Conservation (phyloP, 1,140 invertebrate genomes). For the Anadara kagoshimensis region DNA sequence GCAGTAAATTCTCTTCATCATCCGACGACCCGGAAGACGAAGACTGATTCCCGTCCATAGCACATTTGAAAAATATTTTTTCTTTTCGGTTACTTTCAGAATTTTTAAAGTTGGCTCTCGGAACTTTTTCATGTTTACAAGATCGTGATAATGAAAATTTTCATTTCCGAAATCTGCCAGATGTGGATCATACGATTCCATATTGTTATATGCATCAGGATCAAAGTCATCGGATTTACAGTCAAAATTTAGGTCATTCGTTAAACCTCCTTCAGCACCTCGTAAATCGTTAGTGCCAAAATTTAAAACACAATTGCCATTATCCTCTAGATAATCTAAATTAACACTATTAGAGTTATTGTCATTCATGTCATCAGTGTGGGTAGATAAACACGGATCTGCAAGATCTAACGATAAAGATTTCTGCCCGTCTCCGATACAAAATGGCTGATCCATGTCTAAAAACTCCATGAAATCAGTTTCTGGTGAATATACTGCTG, state of each 20-base stretch:
- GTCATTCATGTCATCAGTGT: too few species aligned
- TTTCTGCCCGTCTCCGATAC: conserved; percentile 16
- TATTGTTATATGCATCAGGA: conserved; percentile 35
- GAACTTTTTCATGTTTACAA: conserved; percentile 34
- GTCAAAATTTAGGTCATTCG: conserved; percentile 40
- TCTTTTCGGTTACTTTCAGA: conserved; percentile 60
- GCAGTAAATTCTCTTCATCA: conserved; percentile 42
- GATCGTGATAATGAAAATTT: conserved; percentile 29
- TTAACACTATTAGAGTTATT: too few species aligned
- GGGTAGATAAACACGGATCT: too few species aligned
- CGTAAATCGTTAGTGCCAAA: conserved; percentile 13
- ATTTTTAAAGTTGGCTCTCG: conserved; percentile 59
- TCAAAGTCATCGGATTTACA: conserved; percentile 24
- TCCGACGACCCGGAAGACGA: conserved; percentile 37
- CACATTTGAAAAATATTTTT: conserved; percentile 60
- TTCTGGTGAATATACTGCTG: conserved; percentile 37
- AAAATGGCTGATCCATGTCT: conserved; percentile 33
- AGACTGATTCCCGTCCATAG: conserved; percentile 38
- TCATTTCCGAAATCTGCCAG: conserved; percentile 24
- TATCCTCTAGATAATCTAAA: conserved; percentile 16
- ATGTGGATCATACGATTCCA: conserved; percentile 28
- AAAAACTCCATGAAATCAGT: conserved; percentile 41
- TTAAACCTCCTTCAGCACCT: conserved; percentile 33
- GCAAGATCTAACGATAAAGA: too few species aligned
- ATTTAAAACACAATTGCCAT: conserved; percentile 9